phyloP scores from a whole-genome alignment of 2,113 vertebrate species.

The Rhabdornis inornatus region DNA sequence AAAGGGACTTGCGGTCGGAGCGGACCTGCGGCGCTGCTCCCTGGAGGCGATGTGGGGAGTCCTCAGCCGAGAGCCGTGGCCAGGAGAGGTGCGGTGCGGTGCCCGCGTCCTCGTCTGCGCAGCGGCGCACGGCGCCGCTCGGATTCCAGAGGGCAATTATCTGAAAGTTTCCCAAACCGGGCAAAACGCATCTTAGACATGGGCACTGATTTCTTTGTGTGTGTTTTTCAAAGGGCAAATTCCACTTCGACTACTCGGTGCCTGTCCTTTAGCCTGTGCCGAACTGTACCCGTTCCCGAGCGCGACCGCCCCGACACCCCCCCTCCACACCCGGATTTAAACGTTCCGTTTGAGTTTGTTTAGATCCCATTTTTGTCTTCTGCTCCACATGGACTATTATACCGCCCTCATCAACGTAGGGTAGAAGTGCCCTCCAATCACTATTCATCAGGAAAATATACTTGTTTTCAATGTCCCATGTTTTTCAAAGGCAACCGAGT shows the following conservation, averaged over 20 bases:
- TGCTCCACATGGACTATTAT: neutral
- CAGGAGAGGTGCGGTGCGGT: neutral
- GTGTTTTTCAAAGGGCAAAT: neutral
- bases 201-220: neutral
- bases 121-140: neutral
- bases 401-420: neutral
- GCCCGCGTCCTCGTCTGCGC: neutral
- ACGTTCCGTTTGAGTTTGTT: neutral
- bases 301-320: accelerated
- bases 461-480: neutral
- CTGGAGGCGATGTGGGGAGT: neutral
- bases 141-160: neutral
- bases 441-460: neutral
- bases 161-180: neutral
- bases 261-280: neutral
- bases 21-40: neutral
- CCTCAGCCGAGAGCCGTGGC: neutral
- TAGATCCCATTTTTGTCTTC: neutral
- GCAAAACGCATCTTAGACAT: neutral
- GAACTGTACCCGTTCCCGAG: neutral
- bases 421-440: neutral
- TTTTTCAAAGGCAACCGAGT: neutral
- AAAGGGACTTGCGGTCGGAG: too few relatives aligned
- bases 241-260: neutral
- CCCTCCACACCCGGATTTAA: neutral